Percentiles rank a stretch among this genome's conserved stretches.
Conservation (phyloP, 2,797 vertebrate species). For the Tragelaphus eurycerus region DNA sequence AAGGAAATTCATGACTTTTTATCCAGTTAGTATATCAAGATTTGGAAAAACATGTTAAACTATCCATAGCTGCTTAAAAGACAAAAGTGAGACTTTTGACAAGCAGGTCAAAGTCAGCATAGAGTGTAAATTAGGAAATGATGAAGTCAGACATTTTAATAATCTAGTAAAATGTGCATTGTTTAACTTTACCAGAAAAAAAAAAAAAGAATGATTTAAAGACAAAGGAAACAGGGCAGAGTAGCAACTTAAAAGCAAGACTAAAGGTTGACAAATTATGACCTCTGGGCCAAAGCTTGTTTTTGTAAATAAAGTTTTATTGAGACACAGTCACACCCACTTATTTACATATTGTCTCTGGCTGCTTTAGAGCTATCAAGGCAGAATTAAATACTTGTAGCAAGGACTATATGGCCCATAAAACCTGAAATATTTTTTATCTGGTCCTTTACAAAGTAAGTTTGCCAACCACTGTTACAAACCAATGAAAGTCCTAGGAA, state of each 20-base stretch:
- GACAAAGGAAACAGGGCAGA: background rate
- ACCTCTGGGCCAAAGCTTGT: background rate
- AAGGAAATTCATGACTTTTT: background rate
- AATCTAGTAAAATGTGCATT: background rate
- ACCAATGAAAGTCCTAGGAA: background rate
- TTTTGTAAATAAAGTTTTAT: slow-evolving; percentile 46
- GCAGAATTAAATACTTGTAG: background rate
- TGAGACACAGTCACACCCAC: background rate
- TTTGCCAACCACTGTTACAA: background rate
- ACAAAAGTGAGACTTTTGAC: background rate
- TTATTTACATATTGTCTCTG: background rate
- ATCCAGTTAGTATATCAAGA: background rate
- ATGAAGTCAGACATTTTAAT: background rate
- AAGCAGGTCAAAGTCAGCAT: background rate
- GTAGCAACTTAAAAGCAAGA: background rate
- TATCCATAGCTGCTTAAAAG: background rate
- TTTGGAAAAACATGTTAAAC: slow-evolving; percentile 4
- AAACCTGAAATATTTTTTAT: background rate
- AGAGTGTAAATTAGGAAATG: background rate
- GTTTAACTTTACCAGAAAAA: background rate
- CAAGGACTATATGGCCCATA: background rate
- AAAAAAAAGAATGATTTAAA: background rate
- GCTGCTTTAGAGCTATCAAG: background rate
- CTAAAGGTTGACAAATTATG: background rate
- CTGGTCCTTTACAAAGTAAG: background rate